Conservation (phyloP, 2,797 vertebrate species). For the Ctenosaura bakeri region DNA sequence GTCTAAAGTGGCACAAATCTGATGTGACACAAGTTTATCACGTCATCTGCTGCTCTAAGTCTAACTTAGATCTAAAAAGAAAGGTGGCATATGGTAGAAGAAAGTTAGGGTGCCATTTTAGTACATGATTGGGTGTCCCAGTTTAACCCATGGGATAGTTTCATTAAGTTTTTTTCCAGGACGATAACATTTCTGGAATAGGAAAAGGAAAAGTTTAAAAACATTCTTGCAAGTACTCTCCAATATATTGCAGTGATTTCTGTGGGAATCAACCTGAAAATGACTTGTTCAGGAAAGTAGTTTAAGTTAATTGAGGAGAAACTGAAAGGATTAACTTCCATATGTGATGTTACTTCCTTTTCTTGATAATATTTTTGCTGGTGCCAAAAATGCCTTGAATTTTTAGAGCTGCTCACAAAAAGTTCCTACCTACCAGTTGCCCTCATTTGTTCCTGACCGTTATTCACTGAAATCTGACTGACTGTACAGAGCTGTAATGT, state of each 20-base stretch:
- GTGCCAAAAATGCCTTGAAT: background rate
- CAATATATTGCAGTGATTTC: background rate
- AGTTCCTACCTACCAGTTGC: conserved; percentile 3
- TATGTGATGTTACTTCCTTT: background rate
- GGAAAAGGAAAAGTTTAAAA: background rate
- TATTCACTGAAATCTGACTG: background rate
- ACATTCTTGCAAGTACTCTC: background rate
- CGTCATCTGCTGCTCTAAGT: background rate
- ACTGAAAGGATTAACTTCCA: background rate
- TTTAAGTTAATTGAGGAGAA: background rate
- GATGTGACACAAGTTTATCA: background rate
- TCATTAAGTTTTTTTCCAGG: background rate
- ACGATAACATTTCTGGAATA: background rate
- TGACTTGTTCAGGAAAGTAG: background rate
- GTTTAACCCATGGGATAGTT: background rate
- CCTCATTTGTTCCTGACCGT: background rate
- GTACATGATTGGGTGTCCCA: background rate
- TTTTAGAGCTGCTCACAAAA: background rate
- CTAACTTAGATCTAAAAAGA: background rate
- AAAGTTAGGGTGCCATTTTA: background rate
- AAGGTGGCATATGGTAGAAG: background rate
- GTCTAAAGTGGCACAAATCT: background rate
- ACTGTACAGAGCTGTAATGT: background rate
- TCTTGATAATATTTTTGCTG: background rate
- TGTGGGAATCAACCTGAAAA: background rate